A percentile compares a stretch with the other conserved stretches of the same genome.
Conservation (phyloP, 92 coral and sea anemone species). For the Heliopora coerulea region DNA sequence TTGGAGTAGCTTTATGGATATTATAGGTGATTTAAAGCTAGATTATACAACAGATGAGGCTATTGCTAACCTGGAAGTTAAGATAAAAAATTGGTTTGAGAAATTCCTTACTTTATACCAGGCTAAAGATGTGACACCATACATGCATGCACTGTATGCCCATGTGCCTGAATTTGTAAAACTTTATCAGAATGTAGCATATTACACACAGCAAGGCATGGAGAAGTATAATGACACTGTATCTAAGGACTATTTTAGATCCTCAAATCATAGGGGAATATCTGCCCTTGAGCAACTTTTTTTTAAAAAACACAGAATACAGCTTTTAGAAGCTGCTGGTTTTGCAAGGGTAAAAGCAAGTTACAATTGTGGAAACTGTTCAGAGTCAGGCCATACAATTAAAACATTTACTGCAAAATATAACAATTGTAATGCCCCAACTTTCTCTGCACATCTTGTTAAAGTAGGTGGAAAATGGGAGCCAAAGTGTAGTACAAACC, state of each 20-base stretch:
- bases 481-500: slow-evolving; percentile 26
- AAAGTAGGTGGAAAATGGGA: slow-evolving; percentile 48
- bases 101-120: slow-evolving; percentile 38
- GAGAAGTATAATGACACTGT: slow-evolving; percentile 39
- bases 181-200: slow-evolving; percentile 26
- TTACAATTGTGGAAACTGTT: slow-evolving; percentile 54
- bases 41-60: slow-evolving; percentile 34
- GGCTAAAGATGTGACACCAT: slow-evolving; percentile 50
- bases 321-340: slow-evolving; percentile 51
- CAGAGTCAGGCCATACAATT: slow-evolving; percentile 47
- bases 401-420: slow-evolving; percentile 59
- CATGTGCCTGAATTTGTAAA: slow-evolving; percentile 50
- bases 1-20: slow-evolving; percentile 30
- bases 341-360: slow-evolving; percentile 49
- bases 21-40: slow-evolving; percentile 39
- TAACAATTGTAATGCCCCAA: slow-evolving; percentile 31
- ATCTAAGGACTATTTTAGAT: slow-evolving; percentile 40
- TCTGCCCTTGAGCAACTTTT: slow-evolving; percentile 51
- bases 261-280: slow-evolving; percentile 47
- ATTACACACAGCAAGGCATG: slow-evolving; percentile 43
- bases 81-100: slow-evolving; percentile 47
- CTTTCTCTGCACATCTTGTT: slow-evolving; percentile 65
- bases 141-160: slow-evolving; percentile 53
- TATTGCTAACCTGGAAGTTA: slow-evolving; percentile 31
- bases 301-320: slow-evolving; percentile 57